These are phyloP conservation scores for Vanessa cardui DNA, from an alignment of 2,888 invertebrate genomes.

Conservation along the genomic window DNA sequence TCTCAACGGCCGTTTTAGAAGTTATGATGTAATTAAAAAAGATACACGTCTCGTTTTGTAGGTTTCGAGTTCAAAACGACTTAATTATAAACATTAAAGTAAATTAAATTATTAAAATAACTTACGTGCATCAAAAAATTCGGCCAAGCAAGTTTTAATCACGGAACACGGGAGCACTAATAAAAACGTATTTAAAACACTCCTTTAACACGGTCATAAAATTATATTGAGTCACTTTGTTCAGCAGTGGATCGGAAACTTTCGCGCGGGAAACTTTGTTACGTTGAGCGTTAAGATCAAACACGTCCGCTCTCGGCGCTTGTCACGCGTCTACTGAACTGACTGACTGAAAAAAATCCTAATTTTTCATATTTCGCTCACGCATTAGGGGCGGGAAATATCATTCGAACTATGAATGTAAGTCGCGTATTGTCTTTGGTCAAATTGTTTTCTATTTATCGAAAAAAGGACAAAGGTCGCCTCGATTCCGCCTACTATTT, in stretches of 20 bases:
- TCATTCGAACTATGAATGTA: slow-evolving; percentile 55
- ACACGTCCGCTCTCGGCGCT: slow-evolving; percentile 55
- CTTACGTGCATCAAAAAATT: slow-evolving; percentile 28
- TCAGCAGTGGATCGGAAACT: slow-evolving; percentile 48
- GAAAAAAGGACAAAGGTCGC: slow-evolving; percentile 16
- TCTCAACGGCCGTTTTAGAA: slow-evolving; percentile 20
- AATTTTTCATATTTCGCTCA: slow-evolving; percentile 62
- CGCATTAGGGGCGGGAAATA: slow-evolving; percentile 60
- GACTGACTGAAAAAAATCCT: slow-evolving; percentile 54
- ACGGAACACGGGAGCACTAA: slow-evolving; percentile 21
- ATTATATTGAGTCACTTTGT: slow-evolving; percentile 39
- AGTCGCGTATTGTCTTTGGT: slow-evolving; percentile 49
- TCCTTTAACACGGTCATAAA: slow-evolving; percentile 7
- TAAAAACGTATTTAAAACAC: slow-evolving; percentile 16
- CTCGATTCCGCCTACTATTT: slow-evolving; percentile 9
- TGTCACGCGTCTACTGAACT: slow-evolving; percentile 60
- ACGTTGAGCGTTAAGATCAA: slow-evolving; percentile 37
- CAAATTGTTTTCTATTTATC: slow-evolving; percentile 30
- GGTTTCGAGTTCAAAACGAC: not conserved
- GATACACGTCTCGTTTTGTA: slow-evolving; percentile 5
- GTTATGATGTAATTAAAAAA: slow-evolving; percentile 22
- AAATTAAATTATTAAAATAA: slow-evolving; percentile 6
- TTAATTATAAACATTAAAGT: slow-evolving; percentile 5
- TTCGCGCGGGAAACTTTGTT: slow-evolving; percentile 64
- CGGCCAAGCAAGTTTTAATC: not conserved